Evolutionary conservation across 2,113 vertebrate species (phyloP).

Genomic region (Brachyhypopomus gauderio): DNA sequence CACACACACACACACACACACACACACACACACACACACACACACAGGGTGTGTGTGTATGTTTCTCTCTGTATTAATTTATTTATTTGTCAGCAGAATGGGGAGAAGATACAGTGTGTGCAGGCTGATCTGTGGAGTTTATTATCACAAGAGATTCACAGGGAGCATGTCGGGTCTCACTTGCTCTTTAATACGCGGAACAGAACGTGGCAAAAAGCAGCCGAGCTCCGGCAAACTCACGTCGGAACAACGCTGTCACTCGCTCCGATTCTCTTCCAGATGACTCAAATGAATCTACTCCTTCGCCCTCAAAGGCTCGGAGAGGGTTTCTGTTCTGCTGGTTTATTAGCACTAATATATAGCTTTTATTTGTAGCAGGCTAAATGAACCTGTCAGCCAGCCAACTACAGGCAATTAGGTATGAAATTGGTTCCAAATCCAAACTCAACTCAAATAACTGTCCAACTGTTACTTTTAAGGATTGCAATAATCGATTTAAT

Average conservation of each 20-base stretch:
- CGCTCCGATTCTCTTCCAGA: constrained; percentile 17
- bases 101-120: neutral
- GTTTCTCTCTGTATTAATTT: constrained; percentile 5
- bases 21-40: neutral
- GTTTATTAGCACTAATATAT: constrained; percentile 52
- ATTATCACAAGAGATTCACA: neutral
- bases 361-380: constrained; percentile 54
- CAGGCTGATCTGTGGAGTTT: neutral
- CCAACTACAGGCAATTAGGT: constrained; percentile 62
- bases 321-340: constrained; percentile 18
- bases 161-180: neutral
- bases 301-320: constrained; percentile 29
- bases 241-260: neutral
- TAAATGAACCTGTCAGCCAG: constrained; percentile 56
- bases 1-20: too few relatives aligned
- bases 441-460: constrained; percentile 50
- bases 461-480: constrained; percentile 60
- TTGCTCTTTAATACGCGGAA: neutral
- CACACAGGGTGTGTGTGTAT: neutral
- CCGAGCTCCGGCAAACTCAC: neutral
- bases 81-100: constrained; percentile 30
- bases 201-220: constrained; percentile 7
- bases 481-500: constrained; percentile 59
- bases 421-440: constrained; percentile 47
- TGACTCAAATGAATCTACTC: constrained; percentile 59